These are phyloP conservation scores for Cylindroiulus punctatus DNA, from an alignment of 2,888 invertebrate genomes.

Conservation along the genomic window DNA sequence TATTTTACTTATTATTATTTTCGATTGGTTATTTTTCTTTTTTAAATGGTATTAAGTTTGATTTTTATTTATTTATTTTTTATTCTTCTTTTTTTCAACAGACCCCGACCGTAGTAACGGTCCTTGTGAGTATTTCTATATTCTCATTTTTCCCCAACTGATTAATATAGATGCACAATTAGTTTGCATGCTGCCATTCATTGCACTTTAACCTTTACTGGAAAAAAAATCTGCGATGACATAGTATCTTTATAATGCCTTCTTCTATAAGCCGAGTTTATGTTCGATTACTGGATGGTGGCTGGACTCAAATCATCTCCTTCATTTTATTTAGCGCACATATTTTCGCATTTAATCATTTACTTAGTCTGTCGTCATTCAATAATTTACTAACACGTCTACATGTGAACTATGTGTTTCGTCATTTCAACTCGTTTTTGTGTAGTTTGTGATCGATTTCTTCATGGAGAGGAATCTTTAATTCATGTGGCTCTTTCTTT, in stretches of 20 bases:
- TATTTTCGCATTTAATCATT: conserved; percentile 23
- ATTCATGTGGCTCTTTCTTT: background rate
- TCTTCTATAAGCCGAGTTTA: conserved; percentile 16
- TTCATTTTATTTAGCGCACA: conserved; percentile 19
- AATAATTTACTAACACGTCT: conserved; percentile 34
- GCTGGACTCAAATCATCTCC: conserved; percentile 6
- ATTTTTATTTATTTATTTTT: conserved; percentile 59
- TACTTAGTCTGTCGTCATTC: background rate
- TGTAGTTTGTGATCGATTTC: conserved; percentile 35
- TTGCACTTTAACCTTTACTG: conserved; percentile 47
- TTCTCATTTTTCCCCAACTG: conserved; percentile 58
- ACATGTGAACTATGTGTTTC: conserved; percentile 8
- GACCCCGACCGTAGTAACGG: conserved; percentile 87
- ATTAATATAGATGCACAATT: conserved; percentile 51
- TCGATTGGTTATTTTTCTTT: conserved; percentile 52
- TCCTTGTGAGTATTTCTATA: conserved; percentile 80
- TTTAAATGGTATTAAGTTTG: conserved; percentile 56
- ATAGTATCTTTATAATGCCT: conserved; percentile 1
- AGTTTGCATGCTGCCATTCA: conserved; percentile 53
- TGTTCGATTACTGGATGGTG: conserved; percentile 14
- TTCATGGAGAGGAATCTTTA: conserved; percentile 10
- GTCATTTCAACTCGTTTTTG: conserved; percentile 8
- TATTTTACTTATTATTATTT: conserved; percentile 51
- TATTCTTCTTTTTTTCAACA: conserved; percentile 67
- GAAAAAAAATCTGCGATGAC: conserved; percentile 2